Evolutionary conservation across 2,888 invertebrate genomes (phyloP).

Genomic region (Cantharis nigra): DNA sequence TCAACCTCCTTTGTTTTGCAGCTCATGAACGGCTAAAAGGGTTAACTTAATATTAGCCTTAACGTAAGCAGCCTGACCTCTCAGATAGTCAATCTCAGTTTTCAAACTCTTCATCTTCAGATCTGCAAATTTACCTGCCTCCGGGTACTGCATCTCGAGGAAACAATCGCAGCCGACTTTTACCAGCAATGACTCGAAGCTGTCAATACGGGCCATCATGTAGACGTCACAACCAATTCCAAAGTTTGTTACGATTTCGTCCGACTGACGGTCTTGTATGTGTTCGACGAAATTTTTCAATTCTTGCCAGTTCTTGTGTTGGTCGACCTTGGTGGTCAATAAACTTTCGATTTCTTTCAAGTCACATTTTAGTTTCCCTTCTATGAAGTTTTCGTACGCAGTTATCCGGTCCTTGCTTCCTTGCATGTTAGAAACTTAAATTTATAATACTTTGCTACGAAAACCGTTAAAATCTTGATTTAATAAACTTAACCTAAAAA

Average conservation of each 20-base stretch:
- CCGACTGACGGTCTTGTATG: conserved; percentile 44
- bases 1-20: conserved; percentile 26
- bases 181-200: conserved; percentile 45
- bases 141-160: conserved; percentile 52
- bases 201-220: conserved; percentile 45
- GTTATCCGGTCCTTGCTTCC: conserved; percentile 42
- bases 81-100: conserved; percentile 50
- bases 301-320: conserved; percentile 50
- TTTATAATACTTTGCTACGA: not conserved
- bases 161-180: conserved; percentile 50
- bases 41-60: conserved; percentile 54
- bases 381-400: conserved; percentile 50
- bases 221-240: conserved; percentile 40
- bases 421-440: not conserved
- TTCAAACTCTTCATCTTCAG: conserved; percentile 48
- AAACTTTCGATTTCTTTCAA: conserved; percentile 47
- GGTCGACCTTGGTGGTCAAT: conserved; percentile 40
- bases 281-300: conserved; percentile 45
- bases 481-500: not conserved
- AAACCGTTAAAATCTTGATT: not conserved
- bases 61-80: conserved; percentile 50
- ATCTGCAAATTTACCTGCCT: conserved; percentile 51
- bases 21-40: conserved; percentile 51
- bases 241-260: conserved; percentile 35
- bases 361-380: conserved; percentile 50